Conservation (phyloP, 1,140 invertebrate genomes). For the Scaptodrosophila lebanonensis region DNA sequence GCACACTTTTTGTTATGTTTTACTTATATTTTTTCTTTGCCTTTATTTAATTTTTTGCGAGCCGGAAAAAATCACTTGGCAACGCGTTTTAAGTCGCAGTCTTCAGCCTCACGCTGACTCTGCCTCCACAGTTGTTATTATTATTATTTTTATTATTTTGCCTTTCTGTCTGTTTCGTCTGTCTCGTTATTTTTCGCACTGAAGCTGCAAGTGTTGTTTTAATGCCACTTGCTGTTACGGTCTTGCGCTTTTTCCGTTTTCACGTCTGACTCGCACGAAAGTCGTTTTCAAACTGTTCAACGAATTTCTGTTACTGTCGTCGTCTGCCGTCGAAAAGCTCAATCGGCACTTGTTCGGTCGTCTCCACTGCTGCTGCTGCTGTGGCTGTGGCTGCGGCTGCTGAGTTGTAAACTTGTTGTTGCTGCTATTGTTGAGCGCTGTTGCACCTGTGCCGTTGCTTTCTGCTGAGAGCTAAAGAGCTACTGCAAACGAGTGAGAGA, state of each 20-base stretch:
- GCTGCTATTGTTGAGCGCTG: conserved; percentile 18
- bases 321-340: conserved; percentile 36
- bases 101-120: conserved; percentile 12
- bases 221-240: background rate
- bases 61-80: conserved; percentile 45
- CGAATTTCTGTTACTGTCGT: conserved; percentile 6
- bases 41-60: conserved; percentile 41
- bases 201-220: conserved; percentile 7
- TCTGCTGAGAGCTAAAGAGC: too few species aligned
- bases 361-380: too few species aligned
- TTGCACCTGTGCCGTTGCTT: too few species aligned
- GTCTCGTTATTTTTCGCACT: conserved; percentile 13
- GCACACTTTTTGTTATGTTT: conserved; percentile 39
- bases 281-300: conserved; percentile 62
- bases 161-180: too few species aligned
- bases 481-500: too few species aligned
- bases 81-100: conserved; percentile 24
- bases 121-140: too few species aligned
- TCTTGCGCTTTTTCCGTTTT: conserved; percentile 18
- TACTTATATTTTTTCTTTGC: conserved; percentile 18
- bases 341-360: conserved; percentile 40
- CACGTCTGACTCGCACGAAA: conserved; percentile 68
- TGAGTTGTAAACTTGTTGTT: conserved; percentile 42
- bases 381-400: too few species aligned
- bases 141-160: too few species aligned